Conservation (phyloP, 2,888 invertebrate species). For the Nemurella pictetii region DNA sequence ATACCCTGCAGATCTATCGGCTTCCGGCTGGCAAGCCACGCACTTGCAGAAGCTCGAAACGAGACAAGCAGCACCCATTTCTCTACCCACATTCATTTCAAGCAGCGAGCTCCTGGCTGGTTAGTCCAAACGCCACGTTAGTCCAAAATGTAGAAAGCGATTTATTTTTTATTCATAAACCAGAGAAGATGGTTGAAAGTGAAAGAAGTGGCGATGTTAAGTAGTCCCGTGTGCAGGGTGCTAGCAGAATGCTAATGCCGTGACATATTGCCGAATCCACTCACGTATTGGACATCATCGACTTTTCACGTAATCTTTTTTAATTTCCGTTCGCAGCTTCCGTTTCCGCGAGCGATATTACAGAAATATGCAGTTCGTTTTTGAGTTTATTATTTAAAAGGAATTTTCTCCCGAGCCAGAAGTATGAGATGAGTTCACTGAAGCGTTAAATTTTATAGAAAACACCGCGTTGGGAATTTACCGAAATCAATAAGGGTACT, state of each 20-base stretch:
- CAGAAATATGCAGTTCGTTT: background rate
- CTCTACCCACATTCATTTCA: background rate
- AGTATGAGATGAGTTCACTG: background rate
- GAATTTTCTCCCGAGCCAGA: background rate
- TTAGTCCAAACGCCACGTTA: too few relatives aligned
- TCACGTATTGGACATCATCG: conserved; percentile 26
- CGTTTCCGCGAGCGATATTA: background rate
- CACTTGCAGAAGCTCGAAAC: background rate
- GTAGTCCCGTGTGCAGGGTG: conserved; percentile 9
- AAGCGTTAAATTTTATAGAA: background rate
- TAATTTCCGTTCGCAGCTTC: conserved; percentile 25
- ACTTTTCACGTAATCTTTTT: conserved; percentile 21
- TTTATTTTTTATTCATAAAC: conserved; percentile 31
- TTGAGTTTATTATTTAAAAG: background rate
- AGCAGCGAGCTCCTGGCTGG: too few relatives aligned
- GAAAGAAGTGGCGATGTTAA: conserved; percentile 32
- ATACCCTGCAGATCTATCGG: background rate
- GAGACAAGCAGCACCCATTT: background rate
- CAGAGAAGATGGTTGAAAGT: conserved; percentile 19
- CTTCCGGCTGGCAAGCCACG: background rate
- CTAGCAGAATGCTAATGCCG: conserved; percentile 15
- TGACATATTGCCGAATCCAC: background rate
- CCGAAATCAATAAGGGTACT: background rate
- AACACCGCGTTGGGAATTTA: background rate
- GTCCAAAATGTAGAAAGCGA: background rate